A percentile compares a stretch with the other conserved stretches of the same genome.
Conservation (phyloP, 2,888 invertebrate genomes). For the Chrysolina haemoptera region DNA sequence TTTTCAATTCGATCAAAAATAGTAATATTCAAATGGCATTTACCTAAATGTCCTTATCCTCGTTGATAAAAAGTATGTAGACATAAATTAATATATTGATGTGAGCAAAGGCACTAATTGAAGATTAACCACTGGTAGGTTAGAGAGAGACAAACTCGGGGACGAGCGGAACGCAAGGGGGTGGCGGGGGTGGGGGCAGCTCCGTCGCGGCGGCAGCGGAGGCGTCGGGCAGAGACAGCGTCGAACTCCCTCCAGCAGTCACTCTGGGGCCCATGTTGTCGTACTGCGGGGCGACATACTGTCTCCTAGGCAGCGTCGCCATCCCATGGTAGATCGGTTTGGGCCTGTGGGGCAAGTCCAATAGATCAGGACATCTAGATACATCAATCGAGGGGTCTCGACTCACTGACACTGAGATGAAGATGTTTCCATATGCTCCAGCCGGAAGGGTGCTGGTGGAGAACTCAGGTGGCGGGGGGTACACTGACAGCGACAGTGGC, state of each 20-base stretch:
- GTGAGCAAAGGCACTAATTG: slow-evolving; percentile 71
- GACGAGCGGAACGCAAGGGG: slow-evolving; percentile 74
- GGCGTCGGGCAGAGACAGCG: slow-evolving; percentile 84
- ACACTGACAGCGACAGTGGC: slow-evolving; percentile 68
- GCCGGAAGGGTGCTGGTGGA: slow-evolving; percentile 72
- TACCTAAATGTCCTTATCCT: slow-evolving; percentile 27
- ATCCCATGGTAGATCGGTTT: slow-evolving; percentile 68
- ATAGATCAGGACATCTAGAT: slow-evolving; percentile 85
- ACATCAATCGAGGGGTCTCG: slow-evolving; percentile 80
- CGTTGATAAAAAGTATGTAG: slow-evolving; percentile 27
- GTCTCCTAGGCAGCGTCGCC: slow-evolving; percentile 69
- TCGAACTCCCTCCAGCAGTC: slow-evolving; percentile 90
- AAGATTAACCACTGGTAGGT: slow-evolving; percentile 68
- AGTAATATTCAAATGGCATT: slow-evolving; percentile 13
- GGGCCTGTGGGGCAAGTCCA: slow-evolving; percentile 78
- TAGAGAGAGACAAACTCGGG: slow-evolving; percentile 75
- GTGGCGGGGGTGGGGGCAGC: slow-evolving; percentile 73
- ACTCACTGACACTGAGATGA: slow-evolving; percentile 85
- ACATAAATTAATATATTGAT: slow-evolving; percentile 56
- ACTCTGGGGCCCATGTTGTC: slow-evolving; percentile 93
- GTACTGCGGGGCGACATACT: slow-evolving; percentile 72
- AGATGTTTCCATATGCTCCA: slow-evolving; percentile 82
- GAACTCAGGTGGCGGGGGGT: slow-evolving; percentile 74
- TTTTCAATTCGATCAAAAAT: slow-evolving; percentile 10
- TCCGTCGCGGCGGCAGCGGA: slow-evolving; percentile 68